phyloP scores from a whole-genome alignment of 1,140 invertebrate species.

The Zaprionus capensis region DNA sequence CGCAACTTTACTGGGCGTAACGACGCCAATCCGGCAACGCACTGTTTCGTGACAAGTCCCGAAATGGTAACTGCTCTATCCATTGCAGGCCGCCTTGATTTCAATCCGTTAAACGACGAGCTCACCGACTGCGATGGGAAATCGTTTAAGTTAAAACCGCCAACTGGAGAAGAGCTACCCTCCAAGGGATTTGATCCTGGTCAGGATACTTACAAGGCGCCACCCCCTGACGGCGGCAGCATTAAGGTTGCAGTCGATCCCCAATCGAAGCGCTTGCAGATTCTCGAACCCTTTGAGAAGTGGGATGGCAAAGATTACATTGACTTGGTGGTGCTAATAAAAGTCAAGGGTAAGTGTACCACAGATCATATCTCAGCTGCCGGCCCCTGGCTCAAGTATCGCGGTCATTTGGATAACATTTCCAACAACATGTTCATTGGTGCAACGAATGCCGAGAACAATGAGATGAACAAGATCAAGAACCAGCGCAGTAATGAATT shows the following conservation, averaged over 20 bases:
- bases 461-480: slow-evolving; percentile 97
- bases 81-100: slow-evolving; percentile 96
- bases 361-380: slow-evolving; percentile 99
- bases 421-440: slow-evolving; percentile 99
- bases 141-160: slow-evolving; percentile 95
- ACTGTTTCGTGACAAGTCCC: slow-evolving; percentile 99
- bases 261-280: slow-evolving; percentile 95
- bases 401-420: slow-evolving; percentile 99
- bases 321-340: slow-evolving; percentile 97
- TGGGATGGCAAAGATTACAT: slow-evolving; percentile 98
- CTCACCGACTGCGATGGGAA: slow-evolving; percentile 92
- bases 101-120: slow-evolving; percentile 95
- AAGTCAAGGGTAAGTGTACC: slow-evolving; percentile 99
- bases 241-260: slow-evolving; percentile 93
- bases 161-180: slow-evolving; percentile 97
- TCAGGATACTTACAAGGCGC: slow-evolving; percentile 96
- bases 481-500: slow-evolving; percentile 95
- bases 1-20: slow-evolving; percentile 99
- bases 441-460: slow-evolving; percentile 97
- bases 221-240: slow-evolving; percentile 86
- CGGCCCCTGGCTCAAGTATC: slow-evolving; percentile 99
- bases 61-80: slow-evolving; percentile 98
- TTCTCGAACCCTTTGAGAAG: slow-evolving; percentile 96
- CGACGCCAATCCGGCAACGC: slow-evolving; percentile 99
- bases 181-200: slow-evolving; percentile 97